Evolutionary conservation across 2,113 vertebrate species (phyloP).

Genomic region (Synchiropus splendidus): DNA sequence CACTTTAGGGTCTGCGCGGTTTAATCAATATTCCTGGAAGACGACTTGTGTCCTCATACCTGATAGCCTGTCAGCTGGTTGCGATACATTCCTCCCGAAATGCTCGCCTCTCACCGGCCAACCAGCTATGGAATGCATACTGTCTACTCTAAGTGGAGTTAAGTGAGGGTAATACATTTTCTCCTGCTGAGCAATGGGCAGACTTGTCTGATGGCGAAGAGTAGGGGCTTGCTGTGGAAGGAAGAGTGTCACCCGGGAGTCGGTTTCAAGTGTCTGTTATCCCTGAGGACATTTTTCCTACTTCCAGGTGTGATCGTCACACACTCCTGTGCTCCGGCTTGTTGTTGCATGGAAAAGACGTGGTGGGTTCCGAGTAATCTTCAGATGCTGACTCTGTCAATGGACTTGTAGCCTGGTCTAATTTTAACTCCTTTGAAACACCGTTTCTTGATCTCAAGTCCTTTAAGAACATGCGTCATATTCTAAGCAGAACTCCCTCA

Average conservation of each 20-base stretch:
- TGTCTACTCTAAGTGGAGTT: conserved; percentile 76
- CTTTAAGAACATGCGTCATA: too few relatives aligned
- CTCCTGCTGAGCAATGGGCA: conserved; percentile 69
- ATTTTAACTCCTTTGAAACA: too few relatives aligned
- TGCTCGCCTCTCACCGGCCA: conserved; percentile 58
- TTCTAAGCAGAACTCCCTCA: too few relatives aligned
- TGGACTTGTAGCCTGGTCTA: too few relatives aligned
- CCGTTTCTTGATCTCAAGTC: too few relatives aligned
- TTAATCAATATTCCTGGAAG: too few relatives aligned
- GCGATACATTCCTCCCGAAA: conserved; percentile 46
- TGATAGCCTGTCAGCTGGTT: conserved; percentile 35
- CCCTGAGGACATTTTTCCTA: conserved; percentile 69
- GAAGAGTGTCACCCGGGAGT: conserved; percentile 66
- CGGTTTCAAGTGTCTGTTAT: conserved; percentile 71
- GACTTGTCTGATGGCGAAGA: conserved; percentile 75
- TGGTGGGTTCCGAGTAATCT: background rate
- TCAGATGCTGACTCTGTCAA: background rate
- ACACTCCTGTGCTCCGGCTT: conserved; percentile 75
- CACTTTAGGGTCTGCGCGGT: too few relatives aligned
- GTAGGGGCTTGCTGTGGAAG: conserved; percentile 82
- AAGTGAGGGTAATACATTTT: conserved; percentile 77
- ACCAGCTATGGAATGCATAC: conserved; percentile 73
- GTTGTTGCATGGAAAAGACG: conserved; percentile 46
- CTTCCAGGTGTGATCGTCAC: conserved; percentile 75
- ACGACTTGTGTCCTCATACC: too few relatives aligned